Base-by-base conservation (phyloP, 2,113 vertebrate genomes). In the Nibea albiflora region DNA sequence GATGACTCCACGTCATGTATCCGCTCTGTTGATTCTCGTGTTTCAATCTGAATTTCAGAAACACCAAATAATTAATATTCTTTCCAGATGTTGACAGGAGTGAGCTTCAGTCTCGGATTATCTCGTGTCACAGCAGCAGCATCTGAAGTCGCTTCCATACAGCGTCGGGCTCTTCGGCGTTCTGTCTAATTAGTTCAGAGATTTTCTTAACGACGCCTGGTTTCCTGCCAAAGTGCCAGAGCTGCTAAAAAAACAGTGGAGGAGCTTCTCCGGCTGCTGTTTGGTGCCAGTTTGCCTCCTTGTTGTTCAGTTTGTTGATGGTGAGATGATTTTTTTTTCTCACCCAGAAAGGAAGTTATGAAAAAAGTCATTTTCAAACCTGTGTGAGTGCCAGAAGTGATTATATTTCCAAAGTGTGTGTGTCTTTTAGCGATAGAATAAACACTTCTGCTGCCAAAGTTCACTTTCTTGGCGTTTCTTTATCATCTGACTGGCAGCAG, bases 131-230 rank as follows among this genome's bases (percentile, higher is more conserved):
- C 65, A 57, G 79, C 9, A 5, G 62, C 61, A 5, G 62, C 61
- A 16, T 16, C 6, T 61, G 56, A 28, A 62, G 49, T 62, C 28
- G 6, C 12, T 16, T 52, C 42, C 31, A 31, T 10, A n/a, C 53
- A 67, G 22, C 39, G 73, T 44, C 42, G 0, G 28, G 12, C 57
- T 58, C 31, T 35, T 61, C 10, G 1, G 24, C 35, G 78, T n/a
- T 65, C 31, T 12, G 28, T 80, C 71, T 83, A 80, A 85, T 85
- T 74, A 78, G 61, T 64, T 85, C 19, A 20, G 46, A 65, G 57
- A 19, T 35, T 78, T 50, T 62, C 56, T 22, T 78, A 66, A 78
- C 19, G 28, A 39, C 3, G 12, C 9, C 78, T 76, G 75, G 19
- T 81, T 75, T 75, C 11, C 24, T 17, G 63, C 65, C 62, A 58